Evolutionary conservation across 2,797 vertebrate species (phyloP).

Genomic region (Hylomyscus alleni): DNA sequence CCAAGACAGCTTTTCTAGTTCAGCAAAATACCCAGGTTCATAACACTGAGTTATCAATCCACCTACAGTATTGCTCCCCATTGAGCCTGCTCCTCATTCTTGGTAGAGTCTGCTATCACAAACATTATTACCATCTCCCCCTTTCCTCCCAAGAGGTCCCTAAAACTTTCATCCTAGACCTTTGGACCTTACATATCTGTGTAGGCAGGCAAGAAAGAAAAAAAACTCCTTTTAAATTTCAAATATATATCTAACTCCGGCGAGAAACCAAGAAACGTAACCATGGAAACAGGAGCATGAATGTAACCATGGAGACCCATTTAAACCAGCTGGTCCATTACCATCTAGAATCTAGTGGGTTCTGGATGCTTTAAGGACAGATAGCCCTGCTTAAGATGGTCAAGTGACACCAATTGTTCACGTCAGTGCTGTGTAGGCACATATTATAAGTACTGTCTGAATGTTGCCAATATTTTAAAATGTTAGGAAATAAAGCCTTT

Average conservation of each 20-base stretch:
- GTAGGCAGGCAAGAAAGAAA: conserved; percentile 32
- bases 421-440: conserved; percentile 18
- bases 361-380: conserved; percentile 48
- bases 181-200: conserved; percentile 55
- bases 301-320: conserved; percentile 83
- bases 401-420: conserved; percentile 54
- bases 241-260: conserved; percentile 68
- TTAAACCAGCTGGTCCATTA: conserved; percentile 78
- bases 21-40: conserved; percentile 14
- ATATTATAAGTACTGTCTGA: conserved; percentile 11
- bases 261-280: conserved; percentile 69
- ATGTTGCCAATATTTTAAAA: conserved; percentile 18
- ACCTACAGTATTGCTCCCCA: not conserved
- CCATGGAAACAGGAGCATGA: conserved; percentile 83
- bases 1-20: not conserved
- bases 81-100: not conserved
- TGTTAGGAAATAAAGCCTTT: not conserved
- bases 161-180: conserved; percentile 64
- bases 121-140: not conserved
- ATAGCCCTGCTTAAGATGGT: conserved; percentile 40
- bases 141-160: conserved; percentile 47
- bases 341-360: conserved; percentile 45
- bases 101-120: not conserved
- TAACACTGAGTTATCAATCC: not conserved
- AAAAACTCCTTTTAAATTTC: conserved; percentile 75